Percentiles rank a stretch among this genome's conserved stretches.
phyloP scores from a whole-genome alignment of 1,140 invertebrate genomes.

The Sesamia nonagrioides region DNA sequence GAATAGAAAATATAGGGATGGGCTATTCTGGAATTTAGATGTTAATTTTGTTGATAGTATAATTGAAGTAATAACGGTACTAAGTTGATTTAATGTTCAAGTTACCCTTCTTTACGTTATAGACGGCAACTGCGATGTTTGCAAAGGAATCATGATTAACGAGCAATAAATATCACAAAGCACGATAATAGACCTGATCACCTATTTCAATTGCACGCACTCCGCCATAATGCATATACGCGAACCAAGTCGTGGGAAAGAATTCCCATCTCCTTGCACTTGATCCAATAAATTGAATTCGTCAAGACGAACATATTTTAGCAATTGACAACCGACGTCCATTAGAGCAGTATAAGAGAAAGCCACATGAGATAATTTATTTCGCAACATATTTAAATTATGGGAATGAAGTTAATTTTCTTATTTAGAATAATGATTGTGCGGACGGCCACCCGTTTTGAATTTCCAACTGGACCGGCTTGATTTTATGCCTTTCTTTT shows the following conservation, averaged over 20 bases:
- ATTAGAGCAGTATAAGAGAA: constrained; percentile 65
- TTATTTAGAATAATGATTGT: constrained; percentile 82
- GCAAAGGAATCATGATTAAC: constrained; percentile 29
- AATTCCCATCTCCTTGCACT: constrained; percentile 49
- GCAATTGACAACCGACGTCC: constrained; percentile 69
- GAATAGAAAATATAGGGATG: constrained; percentile 10
- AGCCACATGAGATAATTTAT: constrained; percentile 58
- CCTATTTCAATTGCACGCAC: constrained; percentile 42
- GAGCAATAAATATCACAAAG: constrained; percentile 29
- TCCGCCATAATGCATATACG: constrained; percentile 42
- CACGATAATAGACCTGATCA: constrained; percentile 33
- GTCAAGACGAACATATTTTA: constrained; percentile 73
- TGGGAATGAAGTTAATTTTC: constrained; percentile 85
- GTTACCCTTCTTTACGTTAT: constrained; percentile 24
- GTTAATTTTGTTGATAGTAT: background rate
- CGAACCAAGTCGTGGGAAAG: constrained; percentile 61
- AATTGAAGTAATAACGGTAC: background rate
- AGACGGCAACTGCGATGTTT: background rate
- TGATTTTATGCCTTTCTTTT: constrained; percentile 65
- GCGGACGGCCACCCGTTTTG: constrained; percentile 83
- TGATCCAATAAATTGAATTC: constrained; percentile 74
- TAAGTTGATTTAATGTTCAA: constrained; percentile 33
- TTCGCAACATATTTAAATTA: constrained; percentile 81
- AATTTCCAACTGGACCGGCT: constrained; percentile 74
- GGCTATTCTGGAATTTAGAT: background rate